Percentiles rank a stretch among this genome's conserved stretches.
These are phyloP conservation scores for Chelonia mydas DNA, from an alignment of 2,797 vertebrate species.

Conservation along the genomic window DNA sequence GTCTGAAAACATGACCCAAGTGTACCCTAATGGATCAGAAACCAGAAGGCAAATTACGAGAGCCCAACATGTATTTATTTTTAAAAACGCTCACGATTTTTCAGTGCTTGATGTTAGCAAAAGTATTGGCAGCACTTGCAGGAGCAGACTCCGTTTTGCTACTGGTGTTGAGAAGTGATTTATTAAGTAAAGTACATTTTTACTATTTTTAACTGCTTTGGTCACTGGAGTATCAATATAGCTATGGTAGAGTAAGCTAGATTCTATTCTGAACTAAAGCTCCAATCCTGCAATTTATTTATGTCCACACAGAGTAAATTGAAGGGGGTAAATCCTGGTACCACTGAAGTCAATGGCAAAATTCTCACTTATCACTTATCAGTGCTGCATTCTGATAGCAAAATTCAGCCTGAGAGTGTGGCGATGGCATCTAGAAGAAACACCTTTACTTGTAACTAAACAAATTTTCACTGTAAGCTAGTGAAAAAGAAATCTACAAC, in stretches of 20 bases:
- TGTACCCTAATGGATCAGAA: neutral
- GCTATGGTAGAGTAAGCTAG: neutral
- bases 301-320: neutral
- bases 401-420: neutral
- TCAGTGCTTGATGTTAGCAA: neutral
- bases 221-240: neutral
- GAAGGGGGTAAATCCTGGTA: neutral
- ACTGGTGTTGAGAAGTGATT: neutral
- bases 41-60: neutral
- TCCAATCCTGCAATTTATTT: fast-evolving
- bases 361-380: too few relatives aligned
- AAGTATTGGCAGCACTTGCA: neutral
- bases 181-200: neutral
- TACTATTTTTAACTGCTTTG: neutral
- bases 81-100: too few relatives aligned
- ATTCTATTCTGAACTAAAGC: neutral
- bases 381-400: neutral
- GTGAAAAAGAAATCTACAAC: neutral
- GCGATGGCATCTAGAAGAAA: neutral
- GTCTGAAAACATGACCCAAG: too few relatives aligned
- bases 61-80: neutral
- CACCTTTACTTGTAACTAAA: neutral
- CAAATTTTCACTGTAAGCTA: neutral
- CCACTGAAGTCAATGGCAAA: too few relatives aligned
- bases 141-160: neutral